Evolutionary conservation across 2,888 invertebrate species (phyloP).

Genomic region (Eustalomyia histrio): DNA sequence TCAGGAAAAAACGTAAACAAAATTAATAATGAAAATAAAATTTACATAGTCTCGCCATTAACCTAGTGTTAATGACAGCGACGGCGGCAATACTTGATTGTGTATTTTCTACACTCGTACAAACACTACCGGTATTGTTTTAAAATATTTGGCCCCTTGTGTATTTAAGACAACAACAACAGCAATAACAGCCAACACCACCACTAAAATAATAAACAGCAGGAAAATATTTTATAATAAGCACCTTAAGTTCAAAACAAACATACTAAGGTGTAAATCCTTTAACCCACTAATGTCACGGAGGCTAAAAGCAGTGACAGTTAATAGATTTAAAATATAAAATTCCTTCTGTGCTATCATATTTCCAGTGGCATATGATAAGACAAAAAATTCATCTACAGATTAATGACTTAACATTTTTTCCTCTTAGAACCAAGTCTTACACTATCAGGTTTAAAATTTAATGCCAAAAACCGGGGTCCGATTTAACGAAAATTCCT

Average conservation of each 20-base stretch:
- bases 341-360: too few relatives aligned
- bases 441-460: too few relatives aligned
- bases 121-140: conserved; percentile 37
- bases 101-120: background rate
- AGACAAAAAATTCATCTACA: too few relatives aligned
- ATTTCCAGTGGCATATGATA: too few relatives aligned
- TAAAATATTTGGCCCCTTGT: conserved; percentile 34
- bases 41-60: conserved; percentile 63
- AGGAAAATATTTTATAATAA: conserved; percentile 35
- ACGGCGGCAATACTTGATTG: conserved; percentile 52
- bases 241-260: conserved; percentile 43
- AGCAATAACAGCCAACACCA: conserved; percentile 6
- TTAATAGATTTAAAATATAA: too few relatives aligned
- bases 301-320: too few relatives aligned
- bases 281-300: background rate
- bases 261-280: background rate
- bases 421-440: too few relatives aligned
- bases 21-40: conserved; percentile 32
- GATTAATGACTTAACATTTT: too few relatives aligned
- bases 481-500: too few relatives aligned
- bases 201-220: background rate
- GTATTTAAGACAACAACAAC: conserved; percentile 44
- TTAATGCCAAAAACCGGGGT: too few relatives aligned
- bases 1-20: conserved; percentile 34
- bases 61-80: conserved; percentile 61